Conservation (phyloP, 2,113 vertebrate genomes). For the Sarotherodon lohbergeri region DNA sequence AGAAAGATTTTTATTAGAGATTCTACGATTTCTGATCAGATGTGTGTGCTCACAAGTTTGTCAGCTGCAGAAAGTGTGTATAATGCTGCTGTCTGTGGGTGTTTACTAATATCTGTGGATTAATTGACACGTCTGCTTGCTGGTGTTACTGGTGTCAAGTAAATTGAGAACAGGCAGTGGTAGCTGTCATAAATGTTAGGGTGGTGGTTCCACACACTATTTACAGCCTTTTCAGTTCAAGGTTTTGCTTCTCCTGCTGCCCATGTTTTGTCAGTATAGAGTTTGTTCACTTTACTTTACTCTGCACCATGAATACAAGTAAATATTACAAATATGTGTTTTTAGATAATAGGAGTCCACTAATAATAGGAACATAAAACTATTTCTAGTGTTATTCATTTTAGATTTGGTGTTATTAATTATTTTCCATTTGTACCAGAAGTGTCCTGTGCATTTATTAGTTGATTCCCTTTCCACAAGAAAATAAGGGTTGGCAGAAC, state of each 20-base stretch:
- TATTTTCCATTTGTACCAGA: neutral
- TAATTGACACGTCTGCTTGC: slow-evolving; percentile 12
- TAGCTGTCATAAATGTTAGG: slow-evolving; percentile 31
- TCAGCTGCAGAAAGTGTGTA: neutral
- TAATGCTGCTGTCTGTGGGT: neutral
- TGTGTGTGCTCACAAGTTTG: neutral
- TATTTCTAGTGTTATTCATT: neutral
- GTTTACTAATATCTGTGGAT: neutral
- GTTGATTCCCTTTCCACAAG: neutral
- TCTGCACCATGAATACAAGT: neutral
- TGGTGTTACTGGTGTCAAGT: slow-evolving; percentile 20
- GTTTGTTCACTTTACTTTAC: slow-evolving; percentile 2
- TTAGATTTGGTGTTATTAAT: neutral
- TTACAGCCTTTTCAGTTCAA: slow-evolving; percentile 24
- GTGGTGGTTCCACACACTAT: slow-evolving; percentile 6
- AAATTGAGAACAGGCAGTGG: slow-evolving; percentile 21
- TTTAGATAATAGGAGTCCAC: neutral
- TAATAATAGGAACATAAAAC: neutral
- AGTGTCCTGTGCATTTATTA: neutral
- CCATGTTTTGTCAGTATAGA: slow-evolving; percentile 1
- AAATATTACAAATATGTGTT: neutral
- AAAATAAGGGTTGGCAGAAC: slow-evolving; percentile 30
- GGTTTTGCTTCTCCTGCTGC: neutral
- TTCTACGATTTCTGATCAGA: neutral
- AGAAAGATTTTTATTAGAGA: neutral